Conservation (phyloP, 2,888 invertebrate genomes). For the Lamellibrachia columna region DNA sequence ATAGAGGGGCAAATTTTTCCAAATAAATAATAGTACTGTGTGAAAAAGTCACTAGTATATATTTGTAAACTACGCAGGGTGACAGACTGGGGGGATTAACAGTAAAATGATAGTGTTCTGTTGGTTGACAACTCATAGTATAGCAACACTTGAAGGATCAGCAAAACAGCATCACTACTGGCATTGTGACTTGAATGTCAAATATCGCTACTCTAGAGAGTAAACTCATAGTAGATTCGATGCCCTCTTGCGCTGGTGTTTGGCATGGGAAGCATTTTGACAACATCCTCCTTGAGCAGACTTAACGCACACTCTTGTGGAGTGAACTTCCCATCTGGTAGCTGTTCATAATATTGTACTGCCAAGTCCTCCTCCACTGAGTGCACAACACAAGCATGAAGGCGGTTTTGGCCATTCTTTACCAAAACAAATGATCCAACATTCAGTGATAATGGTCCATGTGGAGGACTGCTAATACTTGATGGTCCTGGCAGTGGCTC, state of each 20-base stretch:
- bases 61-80: too few species aligned
- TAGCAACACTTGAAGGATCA: too few species aligned
- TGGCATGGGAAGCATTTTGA: neutral
- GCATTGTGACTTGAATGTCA: neutral
- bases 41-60: too few species aligned
- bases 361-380: too few species aligned
- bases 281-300: neutral
- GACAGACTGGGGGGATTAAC: too few species aligned
- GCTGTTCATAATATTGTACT: neutral
- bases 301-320: neutral
- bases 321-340: neutral
- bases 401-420: neutral
- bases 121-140: too few species aligned
- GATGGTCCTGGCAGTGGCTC: too few species aligned
- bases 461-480: neutral
- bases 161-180: too few species aligned
- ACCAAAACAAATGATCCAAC: neutral
- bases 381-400: neutral
- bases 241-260: neutral
- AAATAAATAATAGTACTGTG: too few species aligned
- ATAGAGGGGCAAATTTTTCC: too few species aligned
- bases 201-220: neutral
- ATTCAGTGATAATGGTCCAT: neutral
- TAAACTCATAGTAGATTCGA: neutral
- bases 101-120: too few species aligned